Evolutionary conservation across 1,140 invertebrate genomes (phyloP).

Genomic region (Penaeus japonicus): DNA sequence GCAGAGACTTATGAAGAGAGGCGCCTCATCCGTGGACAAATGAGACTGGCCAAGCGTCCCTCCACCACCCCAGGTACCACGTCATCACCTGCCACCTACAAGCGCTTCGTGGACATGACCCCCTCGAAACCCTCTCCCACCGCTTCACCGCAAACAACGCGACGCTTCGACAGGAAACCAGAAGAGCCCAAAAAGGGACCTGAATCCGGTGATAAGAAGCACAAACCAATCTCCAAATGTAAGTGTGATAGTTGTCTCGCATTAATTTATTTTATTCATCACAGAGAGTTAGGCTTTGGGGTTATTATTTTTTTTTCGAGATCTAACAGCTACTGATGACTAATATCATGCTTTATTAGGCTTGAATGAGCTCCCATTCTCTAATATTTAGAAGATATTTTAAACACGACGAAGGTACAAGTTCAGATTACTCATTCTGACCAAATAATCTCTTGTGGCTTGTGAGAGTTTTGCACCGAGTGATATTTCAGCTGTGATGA

Average conservation of each 20-base stretch:
- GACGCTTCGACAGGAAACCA: not conserved
- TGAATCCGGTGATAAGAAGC: not conserved
- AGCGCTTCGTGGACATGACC: constrained; percentile 7
- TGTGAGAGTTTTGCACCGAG: too few relatives aligned
- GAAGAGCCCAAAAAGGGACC: not conserved
- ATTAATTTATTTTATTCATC: too few relatives aligned
- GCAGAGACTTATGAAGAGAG: constrained; percentile 77
- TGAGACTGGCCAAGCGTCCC: constrained; percentile 69
- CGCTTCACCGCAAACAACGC: not conserved
- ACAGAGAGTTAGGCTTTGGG: too few relatives aligned
- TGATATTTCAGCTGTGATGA: too few relatives aligned
- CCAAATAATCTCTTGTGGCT: too few relatives aligned
- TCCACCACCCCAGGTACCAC: constrained; percentile 11
- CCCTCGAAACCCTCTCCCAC: not conserved
- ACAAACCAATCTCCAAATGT: constrained; percentile 22
- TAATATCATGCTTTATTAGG: too few relatives aligned
- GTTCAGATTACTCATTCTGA: too few relatives aligned
- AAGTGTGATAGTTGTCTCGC: not conserved
- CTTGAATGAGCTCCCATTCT: too few relatives aligned
- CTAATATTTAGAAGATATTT: too few relatives aligned
- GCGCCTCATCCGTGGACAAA: constrained; percentile 77
- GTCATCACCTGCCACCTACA: constrained; percentile 26
- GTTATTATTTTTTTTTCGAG: too few relatives aligned
- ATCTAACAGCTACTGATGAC: too few relatives aligned
- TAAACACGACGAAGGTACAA: too few relatives aligned